A percentile compares a stretch with the other conserved stretches of the same genome.
Conservation (phyloP, 2,888 invertebrate genomes). For the Protophormia terraenovae region DNA sequence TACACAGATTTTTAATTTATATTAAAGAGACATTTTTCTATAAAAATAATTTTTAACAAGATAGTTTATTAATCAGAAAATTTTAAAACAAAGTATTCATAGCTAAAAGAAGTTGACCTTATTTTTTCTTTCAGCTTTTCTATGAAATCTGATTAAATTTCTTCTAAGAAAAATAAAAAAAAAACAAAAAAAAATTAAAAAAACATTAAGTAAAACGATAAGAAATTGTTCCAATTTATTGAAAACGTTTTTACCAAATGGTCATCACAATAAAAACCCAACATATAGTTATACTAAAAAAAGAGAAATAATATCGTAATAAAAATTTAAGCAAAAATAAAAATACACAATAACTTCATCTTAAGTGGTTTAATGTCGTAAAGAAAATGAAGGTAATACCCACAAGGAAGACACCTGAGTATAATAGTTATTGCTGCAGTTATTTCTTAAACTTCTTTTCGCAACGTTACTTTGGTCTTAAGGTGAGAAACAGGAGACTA, state of each 20-base stretch:
- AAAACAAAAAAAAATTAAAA: too few relatives aligned
- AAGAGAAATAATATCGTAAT: background rate
- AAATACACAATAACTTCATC: conserved; percentile 40
- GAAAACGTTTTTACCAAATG: conserved; percentile 39
- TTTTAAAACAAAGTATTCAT: too few relatives aligned
- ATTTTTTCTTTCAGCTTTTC: too few relatives aligned
- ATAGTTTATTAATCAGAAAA: too few relatives aligned
- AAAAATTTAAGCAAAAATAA: background rate
- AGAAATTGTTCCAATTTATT: conserved; percentile 30
- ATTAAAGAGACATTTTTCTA: too few relatives aligned
- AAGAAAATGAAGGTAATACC: conserved; percentile 54
- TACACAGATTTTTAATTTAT: too few relatives aligned
- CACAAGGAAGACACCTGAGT: conserved; percentile 52
- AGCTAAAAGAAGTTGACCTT: too few relatives aligned
- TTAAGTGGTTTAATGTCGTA: conserved; percentile 62
- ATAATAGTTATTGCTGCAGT: conserved; percentile 40
- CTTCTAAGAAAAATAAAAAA: too few relatives aligned
- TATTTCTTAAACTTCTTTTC: background rate
- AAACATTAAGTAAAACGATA: background rate
- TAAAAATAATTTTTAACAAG: too few relatives aligned
- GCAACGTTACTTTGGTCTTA: conserved; percentile 11
- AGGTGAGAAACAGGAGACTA: background rate
- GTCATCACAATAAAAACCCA: conserved; percentile 55
- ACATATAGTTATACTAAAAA: conserved; percentile 43
- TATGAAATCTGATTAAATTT: too few relatives aligned